Percentiles rank a stretch among this genome's conserved stretches.
These are phyloP conservation scores for Minunthozetes semirufus DNA, from an alignment of 2,888 invertebrate species.

Conservation along the genomic window DNA sequence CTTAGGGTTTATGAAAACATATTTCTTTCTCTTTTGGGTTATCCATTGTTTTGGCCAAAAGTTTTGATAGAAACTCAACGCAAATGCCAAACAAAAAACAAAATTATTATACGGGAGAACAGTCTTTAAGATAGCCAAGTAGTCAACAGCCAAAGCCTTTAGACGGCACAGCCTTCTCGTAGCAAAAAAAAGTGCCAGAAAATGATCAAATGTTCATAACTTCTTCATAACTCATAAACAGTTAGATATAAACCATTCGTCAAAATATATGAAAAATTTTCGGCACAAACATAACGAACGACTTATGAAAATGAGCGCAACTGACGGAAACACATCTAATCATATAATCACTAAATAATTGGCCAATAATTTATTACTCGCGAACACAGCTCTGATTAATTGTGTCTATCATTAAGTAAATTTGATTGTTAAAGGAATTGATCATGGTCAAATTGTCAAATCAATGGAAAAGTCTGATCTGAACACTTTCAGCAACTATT, in stretches of 20 bases:
- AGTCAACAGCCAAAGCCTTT: background rate
- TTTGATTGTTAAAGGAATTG: no score
- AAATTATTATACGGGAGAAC: background rate
- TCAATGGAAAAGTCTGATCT: no score
- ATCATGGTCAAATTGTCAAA: no score
- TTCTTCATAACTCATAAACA: background rate
- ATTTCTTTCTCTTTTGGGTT: background rate
- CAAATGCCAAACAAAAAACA: background rate
- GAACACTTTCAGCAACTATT: no score
- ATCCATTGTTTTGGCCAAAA: background rate
- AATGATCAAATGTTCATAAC: slow-evolving; percentile 3
- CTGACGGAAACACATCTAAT: background rate
- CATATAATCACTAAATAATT: no score
- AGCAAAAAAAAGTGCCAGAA: background rate
- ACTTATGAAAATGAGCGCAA: background rate
- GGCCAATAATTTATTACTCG: no score
- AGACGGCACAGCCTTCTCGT: background rate
- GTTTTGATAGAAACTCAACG: background rate
- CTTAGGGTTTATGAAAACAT: background rate
- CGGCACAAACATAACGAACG: background rate
- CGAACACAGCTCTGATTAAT: no score
- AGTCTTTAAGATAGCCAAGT: background rate
- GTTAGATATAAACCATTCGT: background rate
- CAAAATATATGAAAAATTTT: slow-evolving; percentile 1
- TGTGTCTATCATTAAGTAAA: no score